Evolutionary conservation across 1,140 invertebrate species (phyloP).

Genomic region (Hypothenemus hampei): DNA sequence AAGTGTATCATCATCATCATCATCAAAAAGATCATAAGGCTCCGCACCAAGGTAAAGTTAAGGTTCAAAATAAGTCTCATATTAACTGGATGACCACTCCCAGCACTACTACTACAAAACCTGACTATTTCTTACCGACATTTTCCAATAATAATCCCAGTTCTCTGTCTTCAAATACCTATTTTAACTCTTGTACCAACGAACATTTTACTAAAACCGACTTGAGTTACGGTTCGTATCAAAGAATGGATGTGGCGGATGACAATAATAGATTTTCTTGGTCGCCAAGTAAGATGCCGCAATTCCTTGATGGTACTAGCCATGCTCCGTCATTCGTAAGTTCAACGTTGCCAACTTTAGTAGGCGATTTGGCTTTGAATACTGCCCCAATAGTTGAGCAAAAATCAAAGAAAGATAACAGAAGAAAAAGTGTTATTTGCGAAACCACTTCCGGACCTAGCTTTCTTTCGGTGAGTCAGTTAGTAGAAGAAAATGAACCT

Average conservation of each 20-base stretch:
- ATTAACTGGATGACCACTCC: slow-evolving; percentile 64
- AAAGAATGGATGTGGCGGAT: slow-evolving; percentile 30
- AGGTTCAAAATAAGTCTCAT: no score
- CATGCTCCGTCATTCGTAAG: slow-evolving; percentile 48
- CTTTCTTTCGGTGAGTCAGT: slow-evolving; percentile 61
- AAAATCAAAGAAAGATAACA: slow-evolving; percentile 29
- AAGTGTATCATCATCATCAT: background rate
- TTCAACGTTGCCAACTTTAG: slow-evolving; percentile 53
- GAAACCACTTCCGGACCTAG: slow-evolving; percentile 31
- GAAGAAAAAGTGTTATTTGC: slow-evolving; percentile 21
- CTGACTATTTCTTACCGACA: slow-evolving; percentile 33
- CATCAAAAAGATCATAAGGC: slow-evolving; percentile 21
- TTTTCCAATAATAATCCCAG: slow-evolving; percentile 24
- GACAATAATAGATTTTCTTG: slow-evolving; percentile 54
- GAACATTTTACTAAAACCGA: slow-evolving; percentile 26
- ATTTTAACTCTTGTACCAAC: slow-evolving; percentile 31
- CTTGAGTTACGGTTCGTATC: slow-evolving; percentile 32
- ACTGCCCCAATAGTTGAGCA: slow-evolving; percentile 37
- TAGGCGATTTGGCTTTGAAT: slow-evolving; percentile 56
- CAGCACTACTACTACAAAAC: slow-evolving; percentile 33
- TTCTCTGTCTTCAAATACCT: slow-evolving; percentile 25
- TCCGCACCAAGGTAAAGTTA: slow-evolving; percentile 21
- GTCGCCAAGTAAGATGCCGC: slow-evolving; percentile 53
- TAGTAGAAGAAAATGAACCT: slow-evolving; percentile 51
- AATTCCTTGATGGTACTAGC: slow-evolving; percentile 41